Percentiles rank a stretch among this genome's conserved stretches.
These are phyloP conservation scores for Nemurella pictetii DNA, from an alignment of 2,888 invertebrate species.

Conservation along the genomic window DNA sequence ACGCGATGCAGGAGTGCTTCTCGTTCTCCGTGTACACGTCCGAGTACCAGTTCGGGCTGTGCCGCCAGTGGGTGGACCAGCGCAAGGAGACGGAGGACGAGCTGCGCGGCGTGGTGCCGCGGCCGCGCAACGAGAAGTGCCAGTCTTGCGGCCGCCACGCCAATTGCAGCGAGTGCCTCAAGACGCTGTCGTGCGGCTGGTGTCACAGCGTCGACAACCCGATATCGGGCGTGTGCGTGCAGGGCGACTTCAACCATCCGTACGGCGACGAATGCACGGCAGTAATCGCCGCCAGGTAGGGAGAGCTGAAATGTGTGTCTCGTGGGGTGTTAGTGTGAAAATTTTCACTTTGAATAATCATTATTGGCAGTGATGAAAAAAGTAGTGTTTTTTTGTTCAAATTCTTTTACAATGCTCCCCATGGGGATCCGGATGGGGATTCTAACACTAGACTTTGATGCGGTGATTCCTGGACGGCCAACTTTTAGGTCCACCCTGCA, in stretches of 20 bases:
- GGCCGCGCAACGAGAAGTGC: slow-evolving; percentile 59
- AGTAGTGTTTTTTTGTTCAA: no score
- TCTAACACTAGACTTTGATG: no score
- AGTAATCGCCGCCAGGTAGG: not conserved
- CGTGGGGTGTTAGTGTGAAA: no score
- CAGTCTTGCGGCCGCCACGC: slow-evolving; percentile 75
- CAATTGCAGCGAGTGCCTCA: slow-evolving; percentile 78
- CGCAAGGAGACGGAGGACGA: slow-evolving; percentile 31
- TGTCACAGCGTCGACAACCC: slow-evolving; percentile 88
- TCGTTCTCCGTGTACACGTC: slow-evolving; percentile 95
- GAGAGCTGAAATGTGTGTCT: not conserved
- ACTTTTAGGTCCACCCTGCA: no score
- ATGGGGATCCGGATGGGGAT: no score
- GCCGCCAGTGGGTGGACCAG: slow-evolving; percentile 91
- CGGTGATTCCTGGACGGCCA: no score
- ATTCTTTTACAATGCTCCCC: no score
- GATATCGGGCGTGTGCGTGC: slow-evolving; percentile 81
- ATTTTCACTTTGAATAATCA: no score
- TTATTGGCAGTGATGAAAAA: no score
- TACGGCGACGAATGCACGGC: slow-evolving; percentile 56
- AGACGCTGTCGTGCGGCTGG: slow-evolving; percentile 91
- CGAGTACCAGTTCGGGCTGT: slow-evolving; percentile 92
- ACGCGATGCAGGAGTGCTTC: slow-evolving; percentile 71
- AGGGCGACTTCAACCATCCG: slow-evolving; percentile 84
- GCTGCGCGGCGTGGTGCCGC: not conserved